Base-by-base conservation (phyloP, 1,140 invertebrate species). In the Caenorhabditis latens region DNA sequence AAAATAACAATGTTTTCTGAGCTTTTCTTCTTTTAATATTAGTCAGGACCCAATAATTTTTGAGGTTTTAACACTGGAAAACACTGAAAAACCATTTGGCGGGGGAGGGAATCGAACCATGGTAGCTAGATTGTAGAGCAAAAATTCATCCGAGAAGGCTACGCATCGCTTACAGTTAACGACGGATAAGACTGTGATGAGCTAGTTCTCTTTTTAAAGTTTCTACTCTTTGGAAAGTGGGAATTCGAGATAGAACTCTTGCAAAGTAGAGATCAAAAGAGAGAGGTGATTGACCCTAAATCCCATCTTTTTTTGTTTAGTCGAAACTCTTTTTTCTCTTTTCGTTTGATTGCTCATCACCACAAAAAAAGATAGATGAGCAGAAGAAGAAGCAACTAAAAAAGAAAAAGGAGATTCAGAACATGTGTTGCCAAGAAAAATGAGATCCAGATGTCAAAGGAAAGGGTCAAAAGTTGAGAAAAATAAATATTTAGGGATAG, bases 381-480 rank as follows among this genome's bases (percentile, higher is more conserved):
- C 57, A 58, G n/a, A 9, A n/a, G 16, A 58, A 58, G 16, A 58
- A n/a, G n/a, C n/a, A n/a, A 8, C 57, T 58, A n/a, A 48, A 48
- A 79, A 79, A 79, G 53, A 32, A 7, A 50, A 53, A 9, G 53
- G 53, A 42, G 24, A n/a, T 8, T 50, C 46, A 53, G 50, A 79
- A 50, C 71, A 79, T 79, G 46, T 79, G 71, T 50, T 79, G 71
- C 71, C n/a, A 79, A 50, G 71, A 79, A 50, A 79, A 79, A 79
- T 79, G 71, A 50, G 43, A 21, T 21, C 71, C 71, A 79, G 71
- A 79, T 79, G 71, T 79, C 46, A 32, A 21, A 21, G 16, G 7
- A 58, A n/a, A 58, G 57, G 57, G n/a, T 63, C 14, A 19, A 11
- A 32, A 21, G 65, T 24, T 21, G 5, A 46, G 16, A 46, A n/a